Percentiles rank a stretch among this genome's conserved stretches.
Conservation (phyloP, 2,113 vertebrate genomes). For the Xyrauchen texanus region DNA sequence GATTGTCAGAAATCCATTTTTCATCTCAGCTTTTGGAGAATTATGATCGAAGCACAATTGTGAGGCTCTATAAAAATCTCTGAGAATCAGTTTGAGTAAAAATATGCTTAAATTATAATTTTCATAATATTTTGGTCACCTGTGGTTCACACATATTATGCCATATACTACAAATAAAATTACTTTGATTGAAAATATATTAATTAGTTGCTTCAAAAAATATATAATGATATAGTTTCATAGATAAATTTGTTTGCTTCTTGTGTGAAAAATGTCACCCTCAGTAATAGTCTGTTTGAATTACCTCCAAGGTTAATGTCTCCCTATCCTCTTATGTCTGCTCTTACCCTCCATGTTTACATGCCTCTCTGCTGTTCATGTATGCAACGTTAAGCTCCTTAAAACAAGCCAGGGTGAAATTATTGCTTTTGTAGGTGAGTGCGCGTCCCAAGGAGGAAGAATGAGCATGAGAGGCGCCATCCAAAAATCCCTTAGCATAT, state of each 20-base stretch:
- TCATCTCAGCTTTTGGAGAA: constrained; percentile 37
- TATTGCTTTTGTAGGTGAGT: constrained; percentile 48
- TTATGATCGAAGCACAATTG: constrained; percentile 1
- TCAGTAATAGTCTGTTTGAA: constrained; percentile 33
- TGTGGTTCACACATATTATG: constrained; percentile 13
- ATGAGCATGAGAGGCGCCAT: constrained; percentile 39
- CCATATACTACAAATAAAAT: constrained; percentile 1
- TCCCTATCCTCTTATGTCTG: constrained; percentile 43
- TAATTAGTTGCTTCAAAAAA: not conserved
- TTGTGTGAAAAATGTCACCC: constrained; percentile 4
- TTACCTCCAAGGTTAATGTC: constrained; percentile 55
- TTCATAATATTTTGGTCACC: not conserved
- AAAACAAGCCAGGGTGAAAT: constrained; percentile 56
- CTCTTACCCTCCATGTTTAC: constrained; percentile 30
- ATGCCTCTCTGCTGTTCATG: constrained; percentile 49
- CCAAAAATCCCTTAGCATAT: constrained; percentile 87
- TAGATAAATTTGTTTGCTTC: not conserved
- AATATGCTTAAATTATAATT: not conserved
- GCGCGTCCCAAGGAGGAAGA: constrained; percentile 16
- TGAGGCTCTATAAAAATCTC: not conserved
- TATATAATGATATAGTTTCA: not conserved
- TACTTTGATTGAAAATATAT: constrained; percentile 23
- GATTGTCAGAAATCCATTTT: constrained; percentile 63
- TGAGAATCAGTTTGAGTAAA: not conserved
- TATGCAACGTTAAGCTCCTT: constrained; percentile 47